Evolutionary conservation across 2,113 vertebrate genomes (phyloP).

Genomic region (Amphilophus citrinellus): DNA sequence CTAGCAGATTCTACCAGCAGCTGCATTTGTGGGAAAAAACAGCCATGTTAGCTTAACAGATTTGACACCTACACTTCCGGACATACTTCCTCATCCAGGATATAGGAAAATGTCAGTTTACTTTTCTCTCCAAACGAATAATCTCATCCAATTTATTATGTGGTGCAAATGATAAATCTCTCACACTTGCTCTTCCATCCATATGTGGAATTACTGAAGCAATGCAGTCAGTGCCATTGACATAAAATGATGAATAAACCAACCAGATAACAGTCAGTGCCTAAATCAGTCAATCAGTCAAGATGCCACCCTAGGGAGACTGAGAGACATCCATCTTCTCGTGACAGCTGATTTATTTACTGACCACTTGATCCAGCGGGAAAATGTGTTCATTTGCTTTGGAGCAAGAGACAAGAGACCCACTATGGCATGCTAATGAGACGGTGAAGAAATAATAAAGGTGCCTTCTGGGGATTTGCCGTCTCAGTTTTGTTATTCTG

Average conservation of each 20-base stretch:
- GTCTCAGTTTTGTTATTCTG: conserved; percentile 7
- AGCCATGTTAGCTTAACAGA: not conserved
- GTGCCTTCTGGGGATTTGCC: not conserved
- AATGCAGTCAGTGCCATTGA: conserved; percentile 24
- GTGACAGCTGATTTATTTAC: conserved; percentile 55
- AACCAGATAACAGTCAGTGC: conserved; percentile 44
- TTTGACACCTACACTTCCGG: not conserved
- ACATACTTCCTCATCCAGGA: not conserved
- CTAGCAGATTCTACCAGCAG: not conserved
- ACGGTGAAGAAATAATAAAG: not conserved
- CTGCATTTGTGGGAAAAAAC: not conserved
- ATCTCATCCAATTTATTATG: conserved; percentile 31
- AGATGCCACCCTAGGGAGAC: conserved; percentile 29
- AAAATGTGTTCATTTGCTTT: conserved; percentile 30
- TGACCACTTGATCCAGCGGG: conserved; percentile 32
- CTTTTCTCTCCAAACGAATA: not conserved
- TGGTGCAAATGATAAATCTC: not conserved
- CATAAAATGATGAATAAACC: conserved; percentile 56
- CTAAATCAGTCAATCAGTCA: conserved; percentile 57
- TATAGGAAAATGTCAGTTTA: not conserved
- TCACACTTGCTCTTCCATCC: conserved; percentile 23
- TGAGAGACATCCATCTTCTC: conserved; percentile 38
- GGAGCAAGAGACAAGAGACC: not conserved
- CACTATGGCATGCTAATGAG: conserved; percentile 15
- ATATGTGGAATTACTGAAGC: conserved; percentile 40